Evolutionary conservation across 2,888 invertebrate genomes (phyloP).

Genomic region (Belgica antarctica): DNA sequence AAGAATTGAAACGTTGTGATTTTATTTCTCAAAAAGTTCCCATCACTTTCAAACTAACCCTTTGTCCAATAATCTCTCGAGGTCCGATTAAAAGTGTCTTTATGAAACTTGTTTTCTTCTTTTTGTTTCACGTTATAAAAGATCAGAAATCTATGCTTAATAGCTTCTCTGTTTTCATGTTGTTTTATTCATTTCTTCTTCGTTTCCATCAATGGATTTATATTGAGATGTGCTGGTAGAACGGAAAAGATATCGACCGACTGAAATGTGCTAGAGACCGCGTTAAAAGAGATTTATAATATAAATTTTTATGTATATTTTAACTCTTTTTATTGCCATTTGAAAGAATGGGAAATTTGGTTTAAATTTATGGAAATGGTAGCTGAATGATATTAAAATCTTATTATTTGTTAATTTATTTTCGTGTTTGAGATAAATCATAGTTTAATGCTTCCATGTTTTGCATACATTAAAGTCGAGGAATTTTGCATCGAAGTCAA

Average conservation of each 20-base stretch:
- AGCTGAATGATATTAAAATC: conserved; percentile 36
- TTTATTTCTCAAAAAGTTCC: no score
- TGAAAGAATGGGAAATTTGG: no score
- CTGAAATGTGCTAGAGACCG: conserved; percentile 16
- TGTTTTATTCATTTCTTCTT: neutral
- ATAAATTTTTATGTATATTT: neutral
- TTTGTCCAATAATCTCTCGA: no score
- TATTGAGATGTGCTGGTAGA: neutral
- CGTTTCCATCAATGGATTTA: neutral
- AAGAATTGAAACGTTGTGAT: no score
- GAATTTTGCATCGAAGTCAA: neutral
- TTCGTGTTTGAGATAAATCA: conserved; percentile 34
- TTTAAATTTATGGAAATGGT: conserved; percentile 39
- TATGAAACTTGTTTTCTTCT: neutral
- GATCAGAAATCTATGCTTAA: neutral
- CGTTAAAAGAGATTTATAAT: conserved; percentile 39
- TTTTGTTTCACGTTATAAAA: neutral
- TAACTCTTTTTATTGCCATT: conserved; percentile 25
- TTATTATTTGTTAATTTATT: conserved; percentile 40
- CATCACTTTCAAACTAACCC: no score
- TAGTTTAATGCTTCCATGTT: conserved; percentile 12
- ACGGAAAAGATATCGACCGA: no score
- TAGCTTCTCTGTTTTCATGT: neutral
- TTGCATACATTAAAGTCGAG: neutral
- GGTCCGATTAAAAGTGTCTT: neutral